These are phyloP conservation scores for Drosophila parabipectinata DNA, from an alignment of 1,140 invertebrate species.

Conservation along the genomic window DNA sequence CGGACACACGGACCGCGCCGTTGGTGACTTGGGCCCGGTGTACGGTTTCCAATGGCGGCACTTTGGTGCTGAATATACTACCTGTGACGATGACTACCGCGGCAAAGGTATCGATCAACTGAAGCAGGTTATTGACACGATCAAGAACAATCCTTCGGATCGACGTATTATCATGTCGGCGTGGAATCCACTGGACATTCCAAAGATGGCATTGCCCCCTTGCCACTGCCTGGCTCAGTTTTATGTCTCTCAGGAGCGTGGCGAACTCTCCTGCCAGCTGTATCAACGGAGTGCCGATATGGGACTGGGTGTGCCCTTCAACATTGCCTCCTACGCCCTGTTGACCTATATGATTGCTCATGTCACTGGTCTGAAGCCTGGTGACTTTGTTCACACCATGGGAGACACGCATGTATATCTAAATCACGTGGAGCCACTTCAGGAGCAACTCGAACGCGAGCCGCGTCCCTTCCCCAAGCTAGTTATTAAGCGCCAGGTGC, in stretches of 20 bases:
- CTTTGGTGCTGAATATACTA: constrained; percentile 96
- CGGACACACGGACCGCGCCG: constrained; percentile 94
- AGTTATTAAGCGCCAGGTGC: constrained; percentile 88
- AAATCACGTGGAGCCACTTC: constrained; percentile 95
- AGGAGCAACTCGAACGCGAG: constrained; percentile 92
- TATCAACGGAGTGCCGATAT: constrained; percentile 99
- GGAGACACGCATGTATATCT: constrained; percentile 98
- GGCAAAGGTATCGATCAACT: constrained; percentile 97
- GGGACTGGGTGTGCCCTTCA: constrained; percentile 99
- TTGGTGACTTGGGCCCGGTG: constrained; percentile 98
- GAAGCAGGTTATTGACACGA: constrained; percentile 91
- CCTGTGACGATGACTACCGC: constrained; percentile 93
- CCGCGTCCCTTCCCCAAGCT: constrained; percentile 94
- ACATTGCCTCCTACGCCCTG: constrained; percentile 98
- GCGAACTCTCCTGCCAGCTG: constrained; percentile 94
- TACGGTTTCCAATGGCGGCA: constrained; percentile 99
- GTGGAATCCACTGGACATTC: constrained; percentile 97
- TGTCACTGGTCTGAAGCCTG: constrained; percentile 95
- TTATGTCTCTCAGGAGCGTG: constrained; percentile 90
- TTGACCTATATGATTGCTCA: constrained; percentile 98
- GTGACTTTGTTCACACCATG: constrained; percentile 98
- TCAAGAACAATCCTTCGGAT: constrained; percentile 93
- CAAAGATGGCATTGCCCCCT: constrained; percentile 97
- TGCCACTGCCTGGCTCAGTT: constrained; percentile 98
- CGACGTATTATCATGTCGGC: constrained; percentile 96